Percentiles rank a stretch among this genome's conserved stretches.
phyloP scores from a whole-genome alignment of 2,888 invertebrate species.

The Rotaria magnacalcarata region DNA sequence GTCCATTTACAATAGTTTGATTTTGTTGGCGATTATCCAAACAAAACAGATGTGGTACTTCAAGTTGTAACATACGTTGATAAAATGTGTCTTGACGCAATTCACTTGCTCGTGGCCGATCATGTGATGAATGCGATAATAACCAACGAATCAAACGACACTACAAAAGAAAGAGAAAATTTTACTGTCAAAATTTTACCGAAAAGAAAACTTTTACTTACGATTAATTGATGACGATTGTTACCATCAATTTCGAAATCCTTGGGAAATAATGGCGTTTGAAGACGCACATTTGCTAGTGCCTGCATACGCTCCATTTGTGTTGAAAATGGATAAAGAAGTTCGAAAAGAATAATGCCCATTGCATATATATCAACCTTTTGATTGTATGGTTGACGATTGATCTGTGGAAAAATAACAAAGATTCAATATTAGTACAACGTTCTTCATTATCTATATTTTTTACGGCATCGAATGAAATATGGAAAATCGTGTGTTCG shows the following conservation, averaged over 20 bases:
- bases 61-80: background rate
- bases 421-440: slow-evolving; percentile 47
- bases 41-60: background rate
- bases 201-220: background rate
- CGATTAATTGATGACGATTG: background rate
- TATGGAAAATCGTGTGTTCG: too few relatives aligned
- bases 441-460: background rate
- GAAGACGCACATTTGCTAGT: background rate
- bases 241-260: background rate
- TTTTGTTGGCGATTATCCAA: background rate
- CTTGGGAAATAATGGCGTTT: background rate
- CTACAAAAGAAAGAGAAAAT: background rate
- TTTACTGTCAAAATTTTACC: too few relatives aligned
- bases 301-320: slow-evolving; percentile 72
- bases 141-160: slow-evolving; percentile 3
- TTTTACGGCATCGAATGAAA: too few relatives aligned
- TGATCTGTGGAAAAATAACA: background rate
- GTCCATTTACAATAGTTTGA: background rate
- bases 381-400: slow-evolving; percentile 55
- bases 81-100: background rate
- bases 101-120: slow-evolving; percentile 26
- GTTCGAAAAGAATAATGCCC: slow-evolving; percentile 85
- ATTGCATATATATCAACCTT: slow-evolving; percentile 92
- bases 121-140: background rate
- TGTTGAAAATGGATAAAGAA: slow-evolving; percentile 81